Evolutionary conservation across 2,797 vertebrate genomes (phyloP), one percentile per base, ranked within the genome.

Genomic region (Simalia tracyae): DNA sequence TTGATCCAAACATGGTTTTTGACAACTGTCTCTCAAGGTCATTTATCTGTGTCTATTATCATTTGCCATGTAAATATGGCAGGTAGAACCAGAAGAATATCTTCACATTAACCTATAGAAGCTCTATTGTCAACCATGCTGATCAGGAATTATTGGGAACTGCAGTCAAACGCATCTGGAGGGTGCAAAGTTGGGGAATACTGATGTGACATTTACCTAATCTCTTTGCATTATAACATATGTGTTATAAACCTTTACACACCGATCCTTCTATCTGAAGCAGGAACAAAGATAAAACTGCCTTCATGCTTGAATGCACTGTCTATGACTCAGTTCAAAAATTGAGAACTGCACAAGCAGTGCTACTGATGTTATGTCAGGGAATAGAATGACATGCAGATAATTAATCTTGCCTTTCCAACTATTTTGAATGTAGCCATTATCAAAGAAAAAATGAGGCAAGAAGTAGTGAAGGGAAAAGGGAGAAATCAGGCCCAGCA

Each of bases 361-460:
- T 90, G 88, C 89, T 89, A 91, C 54, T 90, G 93, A 93, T 94
- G 94, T 84, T 94, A 88, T 87, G 86, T 93, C 90, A 94, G 89
- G 31, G 88, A 95, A 95, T 86, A 92, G 81, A 93, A 94, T 63
- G 92, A 88, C 64, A 91, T 95, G 90, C 91, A 87, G 54, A 19
- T 87, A 94, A 95, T 96, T 96, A 95, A 89, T 92, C 3, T 88
- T 90, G 59, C 61, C 91, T 95, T 88, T 60, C 42, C 90, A 92
- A 86, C 88, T 92, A 93, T 91, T 92, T 68, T 93, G 54, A 90
- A 57, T 63, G 54, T 19, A 11, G n/a, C 76, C 94, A 91, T 93
- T 90, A 92, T 94, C 86, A 87, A 90, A 92, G 46, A 66, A 85
- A 91, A 81, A 88, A 95, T 94, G 61, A 92, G 87, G 5, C 72